Percentiles rank a stretch among this genome's conserved stretches.
Evolutionary conservation across 2,797 vertebrate genomes (phyloP).

Genomic region (Coregonus sp.): DNA sequence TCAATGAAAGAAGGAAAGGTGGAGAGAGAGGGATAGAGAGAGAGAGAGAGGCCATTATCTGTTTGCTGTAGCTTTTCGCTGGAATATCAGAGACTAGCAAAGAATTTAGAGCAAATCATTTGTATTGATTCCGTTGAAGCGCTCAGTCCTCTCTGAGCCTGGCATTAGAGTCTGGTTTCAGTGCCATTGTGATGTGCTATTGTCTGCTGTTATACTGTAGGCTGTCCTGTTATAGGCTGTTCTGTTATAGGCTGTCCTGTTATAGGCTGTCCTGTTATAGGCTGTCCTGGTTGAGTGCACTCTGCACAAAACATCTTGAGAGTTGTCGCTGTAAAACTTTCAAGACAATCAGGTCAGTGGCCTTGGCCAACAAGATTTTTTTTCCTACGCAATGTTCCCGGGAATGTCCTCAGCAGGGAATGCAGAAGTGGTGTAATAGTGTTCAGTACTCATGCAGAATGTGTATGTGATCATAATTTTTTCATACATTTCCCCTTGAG

Average conservation of each 20-base stretch:
- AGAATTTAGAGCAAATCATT: constrained; percentile 48
- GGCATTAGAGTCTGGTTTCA: constrained; percentile 40
- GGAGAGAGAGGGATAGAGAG: neutral
- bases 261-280: neutral
- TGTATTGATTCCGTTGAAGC: constrained; percentile 44
- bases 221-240: neutral
- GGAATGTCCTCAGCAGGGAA: constrained; percentile 17
- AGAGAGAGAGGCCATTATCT: neutral
- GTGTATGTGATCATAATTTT: constrained; percentile 44
- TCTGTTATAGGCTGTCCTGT: constrained; percentile 7
- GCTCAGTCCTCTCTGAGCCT: constrained; percentile 10
- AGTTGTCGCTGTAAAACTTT: constrained; percentile 65
- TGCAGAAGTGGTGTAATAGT: constrained; percentile 6
- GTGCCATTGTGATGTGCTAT: constrained; percentile 29
- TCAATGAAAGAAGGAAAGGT: constrained; percentile 8
- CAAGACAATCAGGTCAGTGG: constrained; percentile 50
- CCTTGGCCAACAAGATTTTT: constrained; percentile 18
- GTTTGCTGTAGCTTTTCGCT: neutral
- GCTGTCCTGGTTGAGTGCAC: constrained; percentile 21
- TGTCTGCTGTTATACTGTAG: neutral
- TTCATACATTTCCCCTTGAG: constrained; percentile 30
- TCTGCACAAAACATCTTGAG: constrained; percentile 37
- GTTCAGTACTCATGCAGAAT: constrained; percentile 3
- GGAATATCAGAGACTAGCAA: constrained; percentile 6
- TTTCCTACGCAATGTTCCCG: constrained; percentile 10